Evolutionary conservation across 2,888 invertebrate genomes (phyloP), one percentile per base, ranked within the genome.

Genomic region (Pomacea canaliculata): DNA sequence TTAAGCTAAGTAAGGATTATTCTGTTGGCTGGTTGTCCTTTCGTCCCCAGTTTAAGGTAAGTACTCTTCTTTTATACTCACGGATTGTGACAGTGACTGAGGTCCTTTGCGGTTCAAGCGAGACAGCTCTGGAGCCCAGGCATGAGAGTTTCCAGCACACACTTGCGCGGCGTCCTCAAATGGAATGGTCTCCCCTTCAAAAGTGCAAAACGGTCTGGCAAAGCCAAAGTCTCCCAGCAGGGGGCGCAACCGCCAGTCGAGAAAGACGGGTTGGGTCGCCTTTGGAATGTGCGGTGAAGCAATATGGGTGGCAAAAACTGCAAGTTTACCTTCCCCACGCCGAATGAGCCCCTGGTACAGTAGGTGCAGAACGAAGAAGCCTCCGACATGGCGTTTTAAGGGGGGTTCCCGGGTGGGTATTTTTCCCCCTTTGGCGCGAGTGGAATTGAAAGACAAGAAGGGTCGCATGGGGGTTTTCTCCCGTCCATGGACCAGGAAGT

Each of bases 281-380:
- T n/a, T n/a, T n/a, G n/a, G n/a, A n/a, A n/a, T n/a, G n/a, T n/a
- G n/a, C 83, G 67, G 72, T 85, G 83, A 10, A 80, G n/a, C 81
- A 18, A 83, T 76, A 48, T 81, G 77, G 77, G 27, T 78, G 70
- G n/a, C 80, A n/a, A n/a, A n/a, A n/a, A 70, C 48, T 78, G 79
- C 16, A 86, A 71, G 65, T n/a, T n/a, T n/a, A n/a, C n/a, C n/a
- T n/a, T n/a, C n/a, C n/a, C n/a, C n/a, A n/a, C 7, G 81, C 81
- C 37, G 82, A 81, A 84, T 59, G 4, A 85, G 73, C 78, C n/a
- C n/a, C n/a, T 85, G 85, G 72, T 85, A 85, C 16, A 85, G 59
- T 16, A 81, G 49, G 16, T 80, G 79, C 9, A 80, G 59, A 10
- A 83, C 68, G 77, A 84, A 85, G 18, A 56, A 71, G n/a, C n/a